Percentiles rank a stretch among this genome's conserved stretches.
Evolutionary conservation across 1,140 invertebrate genomes (phyloP).

Genomic region (Atta cephalotes): DNA sequence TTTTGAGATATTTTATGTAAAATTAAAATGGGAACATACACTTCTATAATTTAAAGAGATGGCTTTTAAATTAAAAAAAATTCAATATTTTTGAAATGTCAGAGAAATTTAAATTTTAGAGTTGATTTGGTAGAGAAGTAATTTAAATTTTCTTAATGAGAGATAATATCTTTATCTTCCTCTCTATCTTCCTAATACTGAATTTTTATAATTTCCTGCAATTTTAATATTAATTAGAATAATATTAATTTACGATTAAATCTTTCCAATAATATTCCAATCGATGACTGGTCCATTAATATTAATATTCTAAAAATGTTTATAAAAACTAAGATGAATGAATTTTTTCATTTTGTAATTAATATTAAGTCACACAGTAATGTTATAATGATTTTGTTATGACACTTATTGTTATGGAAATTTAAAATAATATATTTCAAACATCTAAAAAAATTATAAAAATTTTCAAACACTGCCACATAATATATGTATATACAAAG

Average conservation of each 20-base stretch:
- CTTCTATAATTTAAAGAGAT: no score
- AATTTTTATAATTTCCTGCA: background rate
- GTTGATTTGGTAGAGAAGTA: no score
- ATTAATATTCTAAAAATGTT: background rate
- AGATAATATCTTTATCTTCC: no score
- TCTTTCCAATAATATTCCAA: background rate
- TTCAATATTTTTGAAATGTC: no score
- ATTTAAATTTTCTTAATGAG: no score
- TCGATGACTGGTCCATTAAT: background rate
- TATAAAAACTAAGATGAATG: background rate
- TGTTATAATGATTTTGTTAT: background rate
- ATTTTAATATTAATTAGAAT: background rate
- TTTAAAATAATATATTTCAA: background rate
- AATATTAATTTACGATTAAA: background rate
- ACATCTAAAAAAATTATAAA: background rate
- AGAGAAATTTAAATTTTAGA: no score
- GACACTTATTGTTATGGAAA: background rate
- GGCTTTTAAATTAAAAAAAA: no score
- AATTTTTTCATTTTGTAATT: no score
- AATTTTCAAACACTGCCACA: background rate
- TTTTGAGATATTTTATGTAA: no score
- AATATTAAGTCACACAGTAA: background rate
- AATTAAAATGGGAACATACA: no score
- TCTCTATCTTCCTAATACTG: no score
- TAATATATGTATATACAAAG: background rate